Base-by-base conservation (phyloP, 2,888 invertebrate species). In the Ochlodes sylvanus region DNA sequence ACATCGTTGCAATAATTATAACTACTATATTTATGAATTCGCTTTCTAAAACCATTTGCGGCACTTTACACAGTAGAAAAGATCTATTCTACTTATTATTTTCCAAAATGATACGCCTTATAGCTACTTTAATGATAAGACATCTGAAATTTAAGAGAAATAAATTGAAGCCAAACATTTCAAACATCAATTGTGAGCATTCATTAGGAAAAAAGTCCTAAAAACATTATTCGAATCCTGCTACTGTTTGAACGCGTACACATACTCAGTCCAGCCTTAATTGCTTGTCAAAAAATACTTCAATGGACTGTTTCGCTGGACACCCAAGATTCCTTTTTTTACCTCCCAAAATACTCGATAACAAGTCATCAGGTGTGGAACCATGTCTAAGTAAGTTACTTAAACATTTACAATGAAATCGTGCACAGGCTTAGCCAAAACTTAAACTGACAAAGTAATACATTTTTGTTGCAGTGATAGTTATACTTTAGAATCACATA, bases 271-370 rank as follows among this genome's bases (percentile, higher is more conserved):
- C 75, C 78, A 80, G 79, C 79, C 80, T 88, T 90, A 92, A 91
- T 91, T 90, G 89, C 86, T 86, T 90, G 89, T 88, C 91, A 88
- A 86, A 85, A 88, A 86, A 89, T 89, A 88, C 88, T 87, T 88
- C 83, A 90, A 89, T 89, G 88, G 83, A 83, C 87, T 82, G 78
- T 81, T 80, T 76, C 77, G 77, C 77, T 83, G 87, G 84, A 81
- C 82, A 78, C 80, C 83, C 84, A 79, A 76, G 82, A 86, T 85
- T 85, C 85, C 76, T 77, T 76, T 87, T 90, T 89, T 90, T 89
- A 77, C 65, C 72, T 74, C 75, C 79, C 77, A 78, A 84, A 84
- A 84, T 85, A 84, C 88, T 82, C 74, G 85, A 86, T 85, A 82
- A 86, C 87, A 86, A 87, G 87, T 84, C 84, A 83, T 85, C 82